Conservation (phyloP, 2,797 vertebrate genomes). For the Novumbra hubbsi region DNA sequence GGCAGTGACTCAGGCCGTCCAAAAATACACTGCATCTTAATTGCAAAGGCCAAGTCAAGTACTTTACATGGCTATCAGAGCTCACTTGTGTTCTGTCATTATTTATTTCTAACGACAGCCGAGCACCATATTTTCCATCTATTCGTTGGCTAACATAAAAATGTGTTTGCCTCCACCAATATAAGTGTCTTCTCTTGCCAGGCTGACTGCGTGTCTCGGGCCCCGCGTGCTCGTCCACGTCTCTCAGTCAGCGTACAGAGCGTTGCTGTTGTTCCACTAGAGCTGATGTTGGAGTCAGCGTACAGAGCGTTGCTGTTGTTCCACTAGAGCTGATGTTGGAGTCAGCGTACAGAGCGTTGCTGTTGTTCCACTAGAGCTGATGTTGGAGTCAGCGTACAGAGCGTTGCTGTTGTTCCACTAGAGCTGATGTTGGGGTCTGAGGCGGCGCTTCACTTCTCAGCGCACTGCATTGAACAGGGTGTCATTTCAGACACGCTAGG, state of each 20-base stretch:
- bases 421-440: background rate
- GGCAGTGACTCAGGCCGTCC: background rate
- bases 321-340: background rate
- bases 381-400: background rate
- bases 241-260: background rate
- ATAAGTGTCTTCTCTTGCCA: background rate
- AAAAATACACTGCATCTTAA: constrained; percentile 6
- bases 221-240: constrained; percentile 11
- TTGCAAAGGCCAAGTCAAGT: background rate
- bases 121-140: background rate
- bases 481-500: constrained; percentile 52
- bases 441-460: too few relatives aligned
- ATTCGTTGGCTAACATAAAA: background rate
- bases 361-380: background rate
- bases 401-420: background rate
- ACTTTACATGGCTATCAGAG: background rate
- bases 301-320: background rate
- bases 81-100: background rate
- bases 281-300: background rate
- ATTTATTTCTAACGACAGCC: background rate
- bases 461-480: constrained; percentile 16
- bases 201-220: constrained; percentile 13
- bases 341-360: background rate
- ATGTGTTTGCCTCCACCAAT: background rate
- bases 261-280: background rate